Percentiles rank a stretch among this genome's conserved stretches.
Evolutionary conservation across 2,113 vertebrate genomes (phyloP).

Genomic region (Bufo gargarizans): DNA sequence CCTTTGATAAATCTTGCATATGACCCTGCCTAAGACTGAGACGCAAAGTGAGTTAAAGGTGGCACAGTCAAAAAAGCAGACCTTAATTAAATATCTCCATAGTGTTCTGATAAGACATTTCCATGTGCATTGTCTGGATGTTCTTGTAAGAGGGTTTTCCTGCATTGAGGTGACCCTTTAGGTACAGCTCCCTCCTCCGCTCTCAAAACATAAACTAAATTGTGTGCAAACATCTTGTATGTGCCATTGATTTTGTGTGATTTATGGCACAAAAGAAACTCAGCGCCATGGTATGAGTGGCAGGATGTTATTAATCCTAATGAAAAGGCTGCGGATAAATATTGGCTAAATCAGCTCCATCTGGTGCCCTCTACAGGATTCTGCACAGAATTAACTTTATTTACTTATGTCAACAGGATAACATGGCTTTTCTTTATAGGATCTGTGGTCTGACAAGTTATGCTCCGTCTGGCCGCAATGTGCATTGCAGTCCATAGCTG

Average conservation of each 20-base stretch:
- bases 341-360: background rate
- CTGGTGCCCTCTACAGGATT: constrained; percentile 6
- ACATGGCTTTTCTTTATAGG: background rate
- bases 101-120: too few relatives aligned
- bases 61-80: too few relatives aligned
- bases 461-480: background rate
- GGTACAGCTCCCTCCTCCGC: too few relatives aligned
- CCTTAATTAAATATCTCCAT: too few relatives aligned
- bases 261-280: background rate
- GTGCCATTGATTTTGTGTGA: background rate
- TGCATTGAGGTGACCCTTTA: background rate
- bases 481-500: background rate
- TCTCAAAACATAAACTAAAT: background rate
- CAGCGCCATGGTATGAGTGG: background rate
- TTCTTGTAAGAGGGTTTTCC: too few relatives aligned
- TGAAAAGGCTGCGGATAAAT: background rate
- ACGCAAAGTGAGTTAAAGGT: too few relatives aligned
- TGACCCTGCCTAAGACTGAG: too few relatives aligned
- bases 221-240: background rate
- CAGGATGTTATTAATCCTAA: background rate
- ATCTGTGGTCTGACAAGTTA: background rate
- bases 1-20: too few relatives aligned
- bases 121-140: too few relatives aligned
- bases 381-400: background rate
- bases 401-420: background rate